A percentile compares a stretch with the other conserved stretches of the same genome.
Conservation (phyloP, 1,140 invertebrate genomes). For the Pantala flavescens region DNA sequence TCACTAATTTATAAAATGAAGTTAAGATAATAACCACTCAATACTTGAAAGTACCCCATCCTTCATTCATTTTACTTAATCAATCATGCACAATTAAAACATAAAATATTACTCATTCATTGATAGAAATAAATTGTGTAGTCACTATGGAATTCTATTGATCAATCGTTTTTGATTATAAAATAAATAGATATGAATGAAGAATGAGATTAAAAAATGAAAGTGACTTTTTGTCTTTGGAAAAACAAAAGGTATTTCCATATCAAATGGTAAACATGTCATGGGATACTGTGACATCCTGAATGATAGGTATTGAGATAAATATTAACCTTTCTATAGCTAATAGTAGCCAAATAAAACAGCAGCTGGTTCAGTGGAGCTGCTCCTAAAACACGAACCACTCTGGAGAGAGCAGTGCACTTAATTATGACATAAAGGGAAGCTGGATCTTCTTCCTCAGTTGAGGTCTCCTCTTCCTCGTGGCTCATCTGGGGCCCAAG, state of each 20-base stretch:
- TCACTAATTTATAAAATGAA: conserved; percentile 12
- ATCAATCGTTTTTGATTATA: no score
- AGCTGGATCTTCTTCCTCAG: conserved; percentile 20
- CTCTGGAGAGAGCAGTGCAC: conserved; percentile 52
- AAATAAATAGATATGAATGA: no score
- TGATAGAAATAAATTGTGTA: no score
- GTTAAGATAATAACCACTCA: conserved; percentile 10
- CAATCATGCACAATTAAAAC: no score
- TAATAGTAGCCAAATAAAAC: conserved; percentile 75
- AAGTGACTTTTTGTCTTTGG: no score
- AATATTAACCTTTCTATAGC: conserved; percentile 64
- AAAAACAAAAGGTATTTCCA: no score
- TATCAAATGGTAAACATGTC: no score
- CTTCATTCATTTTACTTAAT: no score
- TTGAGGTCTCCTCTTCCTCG: conserved; percentile 1
- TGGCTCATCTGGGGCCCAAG: conserved; percentile 14
- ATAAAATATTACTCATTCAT: no score
- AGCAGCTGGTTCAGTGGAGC: conserved; percentile 63
- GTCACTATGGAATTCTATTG: no score
- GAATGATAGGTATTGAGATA: background rate
- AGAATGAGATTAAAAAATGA: no score
- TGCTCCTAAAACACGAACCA: conserved; percentile 35
- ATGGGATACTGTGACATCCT: no score
- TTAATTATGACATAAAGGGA: conserved; percentile 34
- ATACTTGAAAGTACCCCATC: conserved; percentile 12